Base-by-base conservation (phyloP, 2,797 vertebrate genomes). In the Cryptoblepharus egeriae region DNA sequence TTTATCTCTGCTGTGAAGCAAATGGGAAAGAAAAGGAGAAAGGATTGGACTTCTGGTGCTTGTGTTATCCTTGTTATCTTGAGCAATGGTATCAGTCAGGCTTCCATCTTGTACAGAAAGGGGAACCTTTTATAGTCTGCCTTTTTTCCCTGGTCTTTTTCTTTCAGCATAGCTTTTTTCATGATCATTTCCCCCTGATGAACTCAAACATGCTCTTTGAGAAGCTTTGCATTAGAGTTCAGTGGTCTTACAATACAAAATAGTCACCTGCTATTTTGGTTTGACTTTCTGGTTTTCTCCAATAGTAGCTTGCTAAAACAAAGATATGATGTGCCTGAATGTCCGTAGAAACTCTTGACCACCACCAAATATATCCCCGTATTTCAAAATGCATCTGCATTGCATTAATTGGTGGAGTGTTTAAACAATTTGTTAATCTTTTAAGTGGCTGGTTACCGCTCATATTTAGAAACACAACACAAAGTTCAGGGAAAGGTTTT, bases 11-110 rank as follows among this genome's bases (percentile, higher is more conserved):
- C 74, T 67, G 76, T 80, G 80, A 81, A 22, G 22, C 37, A 85
- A 86, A 89, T 79, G 80, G 88, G n/a, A 70, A 93, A 68, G 81
- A 90, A 85, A 84, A 86, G 10, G 58, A 39, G 79, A 88, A 87
- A 85, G n/a, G 84, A 64, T 49, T 85, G 84, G 73, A 18, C 1
- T 22, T 90, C 52, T 88, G 91, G 67, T 89, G 77, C 52, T 76
- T 87, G 83, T 81, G 35, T 76, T 28, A 3, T 63, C 28, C 30
- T 85, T 37, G 30, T 83, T 52, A 64, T 90, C 79, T 0, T 67
- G n/a, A 81, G 39, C 39, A 79, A 72, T 58, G 75, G 7, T 37
- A 76, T 45, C 16, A 74, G 22, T 35, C 16, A 74, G n/a, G 52
- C 37, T 49, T 37, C 39, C 73, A 22, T 57, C n/a, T 32, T 1